These are phyloP conservation scores for Drosophila kikkawai DNA, from an alignment of 1,140 invertebrate genomes.

Conservation along the genomic window DNA sequence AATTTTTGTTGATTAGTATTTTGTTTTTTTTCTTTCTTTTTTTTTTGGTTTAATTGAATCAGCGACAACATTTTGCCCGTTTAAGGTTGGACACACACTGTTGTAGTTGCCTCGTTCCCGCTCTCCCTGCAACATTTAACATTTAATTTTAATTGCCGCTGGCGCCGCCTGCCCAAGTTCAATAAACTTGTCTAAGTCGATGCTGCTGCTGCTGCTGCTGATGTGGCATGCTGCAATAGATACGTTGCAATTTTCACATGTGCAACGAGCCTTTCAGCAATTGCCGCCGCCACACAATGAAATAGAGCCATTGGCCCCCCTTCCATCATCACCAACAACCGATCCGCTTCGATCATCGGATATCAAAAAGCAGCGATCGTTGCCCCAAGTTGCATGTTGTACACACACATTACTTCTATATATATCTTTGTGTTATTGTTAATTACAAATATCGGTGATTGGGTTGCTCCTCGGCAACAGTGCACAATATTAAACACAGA, in stretches of 20 bases:
- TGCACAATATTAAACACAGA: conserved; percentile 34
- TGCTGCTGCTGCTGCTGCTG: conserved; percentile 10
- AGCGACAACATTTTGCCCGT: conserved; percentile 60
- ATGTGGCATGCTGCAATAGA: conserved; percentile 66
- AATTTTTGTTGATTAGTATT: conserved; percentile 52
- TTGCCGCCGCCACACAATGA: conserved; percentile 53
- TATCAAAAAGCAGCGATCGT: conserved; percentile 65
- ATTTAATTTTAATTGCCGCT: conserved; percentile 78
- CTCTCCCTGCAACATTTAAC: conserved; percentile 48
- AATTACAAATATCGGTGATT: conserved; percentile 82
- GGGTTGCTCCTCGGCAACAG: conserved; percentile 59
- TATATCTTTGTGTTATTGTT: conserved; percentile 47
- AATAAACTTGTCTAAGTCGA: conserved; percentile 59
- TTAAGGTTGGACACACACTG: conserved; percentile 50
- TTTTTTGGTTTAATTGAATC: conserved; percentile 71
- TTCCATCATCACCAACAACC: conserved; percentile 11
- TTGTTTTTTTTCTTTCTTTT: conserved; percentile 26
- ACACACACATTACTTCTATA: neutral
- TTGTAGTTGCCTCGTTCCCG: conserved; percentile 13
- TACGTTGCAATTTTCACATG: conserved; percentile 51
- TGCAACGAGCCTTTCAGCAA: conserved; percentile 54
- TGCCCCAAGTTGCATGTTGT: conserved; percentile 57
- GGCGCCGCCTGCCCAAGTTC: conserved; percentile 72
- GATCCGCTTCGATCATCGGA: conserved; percentile 46
- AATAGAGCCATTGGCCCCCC: conserved; percentile 59